phyloP scores from a whole-genome alignment of 2,113 vertebrate genomes.

The Orycteropus afer region DNA sequence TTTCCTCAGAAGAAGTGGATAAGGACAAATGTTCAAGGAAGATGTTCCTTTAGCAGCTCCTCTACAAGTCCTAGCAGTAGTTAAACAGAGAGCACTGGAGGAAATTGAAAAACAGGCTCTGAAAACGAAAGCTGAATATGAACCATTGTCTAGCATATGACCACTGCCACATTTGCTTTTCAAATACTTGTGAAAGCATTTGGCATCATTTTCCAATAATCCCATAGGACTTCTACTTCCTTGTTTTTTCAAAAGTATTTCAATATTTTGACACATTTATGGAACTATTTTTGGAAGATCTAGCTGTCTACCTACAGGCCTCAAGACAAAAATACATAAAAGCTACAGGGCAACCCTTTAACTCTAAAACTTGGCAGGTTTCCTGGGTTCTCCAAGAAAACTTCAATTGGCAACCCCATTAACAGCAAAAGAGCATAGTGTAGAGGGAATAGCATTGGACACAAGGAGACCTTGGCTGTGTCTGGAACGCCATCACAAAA shows the following conservation, averaged over 20 bases:
- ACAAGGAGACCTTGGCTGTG: background rate
- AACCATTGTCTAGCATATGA: background rate
- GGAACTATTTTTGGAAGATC: constrained; percentile 71
- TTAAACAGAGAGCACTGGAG: background rate
- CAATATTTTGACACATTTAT: constrained; percentile 73
- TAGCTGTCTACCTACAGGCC: constrained; percentile 63
- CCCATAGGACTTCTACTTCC: constrained; percentile 38
- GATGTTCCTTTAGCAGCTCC: constrained; percentile 24
- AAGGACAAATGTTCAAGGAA: background rate
- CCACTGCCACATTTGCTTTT: constrained; percentile 54
- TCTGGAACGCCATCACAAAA: background rate
- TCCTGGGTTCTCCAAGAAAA: constrained; percentile 71
- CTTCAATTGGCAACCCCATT: constrained; percentile 44
- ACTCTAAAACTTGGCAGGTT: constrained; percentile 65
- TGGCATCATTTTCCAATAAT: constrained; percentile 58
- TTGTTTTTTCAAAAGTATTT: constrained; percentile 67
- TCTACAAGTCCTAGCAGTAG: constrained; percentile 11
- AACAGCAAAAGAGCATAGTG: background rate
- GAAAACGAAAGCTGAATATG: constrained; percentile 27
- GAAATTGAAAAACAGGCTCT: constrained; percentile 40
- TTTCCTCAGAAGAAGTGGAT: no score
- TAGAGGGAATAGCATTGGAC: background rate
- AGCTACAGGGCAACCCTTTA: constrained; percentile 48
- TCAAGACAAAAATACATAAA: constrained; percentile 62
- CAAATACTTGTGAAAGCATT: constrained; percentile 46